Conservation (phyloP, 2,797 vertebrate genomes). For the Ambastaia sidthimunki region DNA sequence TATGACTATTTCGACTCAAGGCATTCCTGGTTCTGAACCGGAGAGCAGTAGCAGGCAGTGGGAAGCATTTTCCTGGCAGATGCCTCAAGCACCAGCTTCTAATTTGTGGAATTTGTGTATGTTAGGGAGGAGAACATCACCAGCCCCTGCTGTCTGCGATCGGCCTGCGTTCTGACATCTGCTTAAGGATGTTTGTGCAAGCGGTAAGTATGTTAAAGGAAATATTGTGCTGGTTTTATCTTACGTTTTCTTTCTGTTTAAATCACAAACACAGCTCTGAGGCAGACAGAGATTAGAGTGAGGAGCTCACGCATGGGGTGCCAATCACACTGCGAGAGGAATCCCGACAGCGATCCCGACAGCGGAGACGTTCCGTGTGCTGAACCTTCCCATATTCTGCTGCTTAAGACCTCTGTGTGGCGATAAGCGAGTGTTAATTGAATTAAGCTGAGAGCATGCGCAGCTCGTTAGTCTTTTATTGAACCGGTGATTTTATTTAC, state of each 20-base stretch:
- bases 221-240: constrained; percentile 82
- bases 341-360: constrained; percentile 3
- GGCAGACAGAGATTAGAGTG: constrained; percentile 48
- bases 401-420: background rate
- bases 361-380: background rate
- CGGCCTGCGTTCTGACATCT: constrained; percentile 72
- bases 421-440: constrained; percentile 21
- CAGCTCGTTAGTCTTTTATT: constrained; percentile 31
- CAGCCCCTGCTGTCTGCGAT: constrained; percentile 58
- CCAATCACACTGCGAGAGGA: constrained; percentile 13
- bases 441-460: constrained; percentile 10
- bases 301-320: constrained; percentile 28
- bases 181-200: constrained; percentile 79
- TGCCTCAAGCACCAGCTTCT: constrained; percentile 61
- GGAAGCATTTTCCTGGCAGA: constrained; percentile 27
- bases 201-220: constrained; percentile 75
- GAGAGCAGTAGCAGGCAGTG: constrained; percentile 3
- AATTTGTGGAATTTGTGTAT: constrained; percentile 68
- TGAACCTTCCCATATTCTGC: background rate
- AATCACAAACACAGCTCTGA: constrained; percentile 70
- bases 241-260: constrained; percentile 75
- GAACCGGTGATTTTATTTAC: constrained; percentile 32
- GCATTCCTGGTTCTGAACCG: constrained; percentile 11
- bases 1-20: background rate
- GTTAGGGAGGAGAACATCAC: constrained; percentile 54